Evolutionary conservation across 1,140 invertebrate genomes (phyloP).

Genomic region (Tetramorium simillimum): DNA sequence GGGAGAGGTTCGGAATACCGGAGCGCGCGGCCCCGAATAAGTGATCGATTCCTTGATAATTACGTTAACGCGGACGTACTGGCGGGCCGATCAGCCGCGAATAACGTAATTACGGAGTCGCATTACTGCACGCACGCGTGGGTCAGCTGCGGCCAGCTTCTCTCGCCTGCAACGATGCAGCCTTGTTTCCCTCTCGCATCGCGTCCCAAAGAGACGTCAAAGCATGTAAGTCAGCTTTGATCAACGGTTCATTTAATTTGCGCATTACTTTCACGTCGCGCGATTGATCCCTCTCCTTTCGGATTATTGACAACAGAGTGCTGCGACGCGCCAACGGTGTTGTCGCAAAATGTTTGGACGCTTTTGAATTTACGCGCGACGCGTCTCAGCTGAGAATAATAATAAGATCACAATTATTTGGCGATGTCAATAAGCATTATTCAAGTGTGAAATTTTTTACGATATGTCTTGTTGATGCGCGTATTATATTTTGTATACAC

Average conservation of each 20-base stretch:
- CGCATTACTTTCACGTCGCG: conserved; percentile 6
- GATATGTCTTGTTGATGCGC: background rate
- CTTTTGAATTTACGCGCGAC: too few species aligned
- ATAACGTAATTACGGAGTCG: conserved; percentile 74
- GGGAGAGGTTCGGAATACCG: conserved; percentile 56
- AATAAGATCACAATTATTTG: background rate
- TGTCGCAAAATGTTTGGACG: background rate
- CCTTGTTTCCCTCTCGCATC: conserved; percentile 39
- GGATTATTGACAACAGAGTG: conserved; percentile 9
- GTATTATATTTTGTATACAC: conserved; percentile 15
- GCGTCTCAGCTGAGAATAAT: background rate
- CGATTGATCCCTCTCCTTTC: conserved; percentile 6
- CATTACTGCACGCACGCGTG: conserved; percentile 69
- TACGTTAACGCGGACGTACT: conserved; percentile 70
- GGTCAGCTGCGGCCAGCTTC: conserved; percentile 61
- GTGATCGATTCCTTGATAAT: conserved; percentile 76
- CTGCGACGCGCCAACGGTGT: background rate
- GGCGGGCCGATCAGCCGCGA: conserved; percentile 71
- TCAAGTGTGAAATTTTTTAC: background rate
- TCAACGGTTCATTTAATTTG: conserved; percentile 59
- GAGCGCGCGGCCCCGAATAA: conserved; percentile 61
- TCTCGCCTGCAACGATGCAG: conserved; percentile 34
- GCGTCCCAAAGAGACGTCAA: conserved; percentile 33
- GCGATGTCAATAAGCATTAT: background rate
- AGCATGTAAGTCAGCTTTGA: conserved; percentile 67